Base-by-base conservation (phyloP, 2,888 invertebrate genomes). In the Metalampra italica region DNA sequence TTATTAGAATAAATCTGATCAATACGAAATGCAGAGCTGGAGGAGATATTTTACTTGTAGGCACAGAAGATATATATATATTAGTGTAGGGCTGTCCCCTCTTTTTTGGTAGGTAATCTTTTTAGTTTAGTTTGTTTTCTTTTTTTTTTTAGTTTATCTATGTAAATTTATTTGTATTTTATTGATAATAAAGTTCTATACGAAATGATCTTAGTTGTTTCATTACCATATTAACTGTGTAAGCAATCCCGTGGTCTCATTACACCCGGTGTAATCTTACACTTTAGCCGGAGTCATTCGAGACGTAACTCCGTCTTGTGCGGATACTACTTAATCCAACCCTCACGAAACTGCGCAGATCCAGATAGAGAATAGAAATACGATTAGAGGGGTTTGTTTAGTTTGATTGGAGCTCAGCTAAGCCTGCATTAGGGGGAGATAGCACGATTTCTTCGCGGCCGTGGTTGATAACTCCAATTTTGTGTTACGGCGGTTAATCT, bases 301-400 rank as follows among this genome's bases (percentile, higher is more conserved):
- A 80, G 82, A 83, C 67, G 78, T 85, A 85, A 84, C 78, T 81
- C 69, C 72, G 72, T 76, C 79, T 78, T 75, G 82, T 80, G 78
- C 82, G 74, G 74, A 71, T 74, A 67, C 68, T 62, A 62, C 63
- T 71, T 85, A 87, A 85, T 86, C 86, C 76, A 57, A 54, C 66
- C 71, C 77, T 81, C 76, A 78, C 76, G 79, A 82, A 84, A 81
- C 80, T 81, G 75, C 65, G 60, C 64, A 70, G 76, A 79, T 78
- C 67, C 68, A 78, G 81, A 79, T 79, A 82, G 75, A 78, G 78
- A 83, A 85, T 80, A 83, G 84, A 82, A 83, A 80, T 82, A 73
- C 83, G 81, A 86, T 87, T 85, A 85, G 78, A 78, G 60, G 60
- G 78, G 85, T 83, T 86, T 87, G 84, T 84, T 87, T 87, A 88